Base-by-base conservation (phyloP, 2,113 vertebrate genomes). In the Camelus bactrianus region DNA sequence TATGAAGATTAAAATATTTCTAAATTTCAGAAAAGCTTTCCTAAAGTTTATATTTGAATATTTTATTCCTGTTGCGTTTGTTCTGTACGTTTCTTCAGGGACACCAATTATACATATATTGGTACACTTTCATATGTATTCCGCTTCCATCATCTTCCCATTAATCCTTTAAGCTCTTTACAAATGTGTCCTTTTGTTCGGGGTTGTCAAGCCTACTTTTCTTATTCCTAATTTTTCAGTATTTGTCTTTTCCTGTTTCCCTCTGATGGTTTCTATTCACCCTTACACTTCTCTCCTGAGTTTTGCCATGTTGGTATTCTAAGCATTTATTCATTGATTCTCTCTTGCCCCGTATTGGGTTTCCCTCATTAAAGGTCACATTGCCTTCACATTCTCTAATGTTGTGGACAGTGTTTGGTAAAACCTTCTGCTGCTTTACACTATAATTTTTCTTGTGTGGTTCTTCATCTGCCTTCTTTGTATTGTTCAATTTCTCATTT, bases 1-100 rank as follows among this genome's bases (percentile, higher is more conserved):
- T 86, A 42, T 50, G 30, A 89, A 85, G 15, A 46, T 32, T 79
- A 7, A 64, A 50, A 5, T 52, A 67, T 77, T n/a, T 89, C 38
- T 64, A 83, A 48, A 54, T 73, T 65, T 52, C 69, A 89, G 67
- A 54, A 86, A 95, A 86, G 3, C 11, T 91, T 91, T 82, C 60
- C 30, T 15, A 2, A 48, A 65, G 8, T 32, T 1, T 52, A 8
- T 70, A 35, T 85, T 82, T 46, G 35, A 87, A 38, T 81, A 56
- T 92, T 86, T 77, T 92, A 6, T 90, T 77, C 30, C 38, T 54
- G 9, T 72, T 56, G 24, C 30, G 24, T 70, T 69, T 48, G 8
- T 15, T 46, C 4, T 65, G 32, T 50, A 22, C 24, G 16, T 87
- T 75, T 75, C 65, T 69, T 67, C 16, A 54, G 64, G 48, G 15